Percentiles rank a stretch among this genome's conserved stretches.
Conservation (phyloP, 2,888 invertebrate genomes). For the Eupithecia dodoneata region DNA sequence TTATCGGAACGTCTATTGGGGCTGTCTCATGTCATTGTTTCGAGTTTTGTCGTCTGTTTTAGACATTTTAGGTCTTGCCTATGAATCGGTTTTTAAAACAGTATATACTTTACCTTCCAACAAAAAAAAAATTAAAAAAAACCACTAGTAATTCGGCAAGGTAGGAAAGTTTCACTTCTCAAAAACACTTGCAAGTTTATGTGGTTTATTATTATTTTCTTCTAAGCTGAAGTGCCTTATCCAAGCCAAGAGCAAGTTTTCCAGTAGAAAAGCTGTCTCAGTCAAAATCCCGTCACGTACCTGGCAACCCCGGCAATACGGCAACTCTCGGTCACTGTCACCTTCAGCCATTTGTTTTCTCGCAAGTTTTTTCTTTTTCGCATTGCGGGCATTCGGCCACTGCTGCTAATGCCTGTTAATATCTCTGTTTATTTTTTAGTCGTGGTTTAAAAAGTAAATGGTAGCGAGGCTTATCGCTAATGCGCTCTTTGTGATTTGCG, state of each 20-base stretch:
- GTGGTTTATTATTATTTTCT: background rate
- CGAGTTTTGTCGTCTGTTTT: background rate
- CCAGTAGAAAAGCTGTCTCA: constrained; percentile 18
- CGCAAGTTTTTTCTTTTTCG: constrained; percentile 36
- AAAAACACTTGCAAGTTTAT: background rate
- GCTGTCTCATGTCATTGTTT: background rate
- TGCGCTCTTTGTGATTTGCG: constrained; percentile 5
- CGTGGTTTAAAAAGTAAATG: constrained; percentile 15
- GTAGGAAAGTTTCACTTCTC: background rate
- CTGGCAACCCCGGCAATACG: constrained; percentile 23
- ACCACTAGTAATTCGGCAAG: no score
- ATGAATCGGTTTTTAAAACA: background rate
- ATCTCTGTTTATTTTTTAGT: constrained; percentile 11
- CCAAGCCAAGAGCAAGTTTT: background rate
- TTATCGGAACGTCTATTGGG: background rate
- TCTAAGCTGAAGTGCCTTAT: background rate
- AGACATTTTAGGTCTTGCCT: background rate
- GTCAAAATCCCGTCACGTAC: constrained; percentile 34
- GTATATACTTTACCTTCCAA: background rate
- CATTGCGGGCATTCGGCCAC: constrained; percentile 36
- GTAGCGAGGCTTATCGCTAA: background rate
- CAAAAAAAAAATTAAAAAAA: background rate
- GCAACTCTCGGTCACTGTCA: constrained; percentile 37
- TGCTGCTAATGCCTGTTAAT: constrained; percentile 5
- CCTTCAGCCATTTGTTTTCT: constrained; percentile 29